These are phyloP conservation scores for Perodicticus potto DNA, from an alignment of 2,797 vertebrate genomes.

Conservation along the genomic window DNA sequence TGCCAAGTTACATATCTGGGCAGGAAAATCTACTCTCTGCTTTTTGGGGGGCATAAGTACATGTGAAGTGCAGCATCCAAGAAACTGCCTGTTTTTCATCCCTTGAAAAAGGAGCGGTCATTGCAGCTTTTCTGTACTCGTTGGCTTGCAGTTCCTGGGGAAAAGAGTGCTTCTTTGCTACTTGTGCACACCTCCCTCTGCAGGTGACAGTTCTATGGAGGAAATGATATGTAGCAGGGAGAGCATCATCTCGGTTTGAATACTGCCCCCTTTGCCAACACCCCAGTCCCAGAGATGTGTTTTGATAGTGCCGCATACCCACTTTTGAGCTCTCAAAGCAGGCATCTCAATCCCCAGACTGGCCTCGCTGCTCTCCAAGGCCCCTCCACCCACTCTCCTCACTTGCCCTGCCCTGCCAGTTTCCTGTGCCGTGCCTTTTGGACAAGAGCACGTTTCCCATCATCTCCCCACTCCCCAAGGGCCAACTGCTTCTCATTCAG, in stretches of 20 bases:
- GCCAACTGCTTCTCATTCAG: conserved; percentile 74
- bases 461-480: conserved; percentile 24
- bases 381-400: not conserved
- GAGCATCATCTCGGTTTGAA: not conserved
- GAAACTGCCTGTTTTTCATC: conserved; percentile 19
- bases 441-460: not conserved
- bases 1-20: conserved; percentile 51
- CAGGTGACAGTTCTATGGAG: not conserved
- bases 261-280: not conserved
- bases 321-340: not conserved
- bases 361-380: conserved; percentile 15
- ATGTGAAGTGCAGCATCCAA: conserved; percentile 24
- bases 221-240: not conserved
- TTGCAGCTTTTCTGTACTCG: not conserved
- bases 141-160: not conserved
- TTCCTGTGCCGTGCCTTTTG: fast-evolving
- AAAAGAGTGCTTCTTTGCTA: not conserved
- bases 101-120: conserved; percentile 9
- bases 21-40: conserved; percentile 61
- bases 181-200: not conserved
- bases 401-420: not conserved
- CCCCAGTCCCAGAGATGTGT: conserved; percentile 41
- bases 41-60: conserved; percentile 1
- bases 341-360: not conserved
- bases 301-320: not conserved